Conservation (phyloP, 2,888 invertebrate species). For the Ennomos erosarius region DNA sequence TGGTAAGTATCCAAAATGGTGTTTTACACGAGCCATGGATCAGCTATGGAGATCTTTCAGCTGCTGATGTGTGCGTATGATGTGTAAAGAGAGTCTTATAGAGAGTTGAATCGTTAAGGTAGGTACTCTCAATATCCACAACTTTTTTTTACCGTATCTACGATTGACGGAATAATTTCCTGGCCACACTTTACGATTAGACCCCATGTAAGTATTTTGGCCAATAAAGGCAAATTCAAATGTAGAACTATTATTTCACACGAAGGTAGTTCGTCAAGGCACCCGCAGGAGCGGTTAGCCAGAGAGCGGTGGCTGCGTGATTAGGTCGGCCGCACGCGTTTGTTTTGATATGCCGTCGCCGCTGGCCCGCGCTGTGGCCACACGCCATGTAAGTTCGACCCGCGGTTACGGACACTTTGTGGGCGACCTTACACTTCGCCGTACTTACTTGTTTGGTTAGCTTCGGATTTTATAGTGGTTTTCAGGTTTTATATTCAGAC, state of each 20-base stretch:
- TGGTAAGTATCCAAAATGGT: no score
- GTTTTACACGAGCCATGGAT: no score
- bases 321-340: constrained; percentile 65
- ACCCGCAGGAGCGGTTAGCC: constrained; percentile 63
- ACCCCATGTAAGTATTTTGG: no score
- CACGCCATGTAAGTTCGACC: constrained; percentile 60
- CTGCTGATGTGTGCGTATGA: no score
- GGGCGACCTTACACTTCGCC: constrained; percentile 54
- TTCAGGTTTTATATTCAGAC: not conserved
- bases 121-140: no score
- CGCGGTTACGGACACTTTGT: constrained; percentile 61
- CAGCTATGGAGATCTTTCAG: no score
- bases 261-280: constrained; percentile 27
- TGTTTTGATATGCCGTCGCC: constrained; percentile 63
- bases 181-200: no score
- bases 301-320: constrained; percentile 70
- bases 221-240: not conserved
- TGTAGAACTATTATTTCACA: constrained; percentile 17
- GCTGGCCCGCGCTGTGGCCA: constrained; percentile 52
- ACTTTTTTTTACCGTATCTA: no score
- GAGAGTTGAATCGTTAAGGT: no score
- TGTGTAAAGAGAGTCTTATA: no score
- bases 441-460: constrained; percentile 37
- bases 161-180: no score
- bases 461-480: constrained; percentile 34